Base-by-base conservation (phyloP, 1,140 invertebrate species). In the Drosophila sp. region DNA sequence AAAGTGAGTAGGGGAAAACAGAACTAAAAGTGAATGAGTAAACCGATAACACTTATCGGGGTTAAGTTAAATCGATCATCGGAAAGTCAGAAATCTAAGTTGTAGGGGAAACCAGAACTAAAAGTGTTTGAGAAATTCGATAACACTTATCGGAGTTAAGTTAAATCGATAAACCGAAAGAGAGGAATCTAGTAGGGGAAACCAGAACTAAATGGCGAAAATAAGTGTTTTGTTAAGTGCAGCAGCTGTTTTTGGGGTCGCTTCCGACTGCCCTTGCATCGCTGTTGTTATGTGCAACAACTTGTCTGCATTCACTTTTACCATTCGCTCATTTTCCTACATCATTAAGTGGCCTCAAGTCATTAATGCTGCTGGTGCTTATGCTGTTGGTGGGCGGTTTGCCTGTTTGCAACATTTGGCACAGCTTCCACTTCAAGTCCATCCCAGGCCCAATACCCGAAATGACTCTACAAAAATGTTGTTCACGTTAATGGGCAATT, bases 391-490 rank as follows among this genome's bases (percentile, higher is more conserved):
- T 27, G 47, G 55, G 55, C 56, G 50, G 40, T 44, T 38, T 35
- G 65, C 44, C 56, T 32, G 27, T 70, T 70, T 32, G 29, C 54
- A 33, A 71, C 27, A 60, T 57, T 66, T 61, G 66, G 63, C 41
- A 47, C 60, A 72, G 60, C 66, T 54, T 41, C 60, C 32, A 50
- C 70, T 68, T 60, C 4, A 63, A 62, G 40, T 67, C 5, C 57
- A 58, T 58, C 40, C 44, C 56, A 35, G 58, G 38, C 54, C 27
- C 69, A 68, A 72, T 29, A 47, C 25, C 65, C 65, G n/a, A 80
- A 84, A 84, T 84, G 81, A 85, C 73, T 85, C 61, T 47, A 79
- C 73, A 74, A 78, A 79, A 82, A 77, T 50, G 81, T 84, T 85
- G 77, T 85, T 85, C 80, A 74, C 66, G 44, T 64, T 84, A 84